Conservation (phyloP, 2,113 vertebrate genomes). For the Cathartes aura region DNA sequence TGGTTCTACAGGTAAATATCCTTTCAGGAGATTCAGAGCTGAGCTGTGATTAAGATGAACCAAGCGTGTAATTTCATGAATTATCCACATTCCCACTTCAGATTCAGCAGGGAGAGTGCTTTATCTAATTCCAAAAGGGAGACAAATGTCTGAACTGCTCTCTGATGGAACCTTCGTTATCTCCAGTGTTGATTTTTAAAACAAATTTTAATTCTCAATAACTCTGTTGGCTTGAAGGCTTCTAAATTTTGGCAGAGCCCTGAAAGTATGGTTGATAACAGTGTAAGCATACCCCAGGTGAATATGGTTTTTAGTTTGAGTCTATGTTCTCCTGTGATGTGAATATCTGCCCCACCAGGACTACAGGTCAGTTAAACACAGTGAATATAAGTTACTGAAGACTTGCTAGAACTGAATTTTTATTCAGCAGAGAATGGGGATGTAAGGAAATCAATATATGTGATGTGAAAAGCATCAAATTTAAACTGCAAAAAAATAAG, state of each 20-base stretch:
- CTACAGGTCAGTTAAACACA: not conserved
- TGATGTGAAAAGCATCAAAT: not conserved
- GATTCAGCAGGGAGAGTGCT: not conserved
- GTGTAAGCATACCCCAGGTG: no score
- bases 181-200: not conserved
- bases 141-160: not conserved
- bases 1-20: conserved; percentile 22
- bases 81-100: not conserved
- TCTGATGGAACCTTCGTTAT: not conserved
- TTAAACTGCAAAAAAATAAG: not conserved
- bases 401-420: not conserved
- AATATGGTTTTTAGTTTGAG: not conserved
- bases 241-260: not conserved
- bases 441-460: not conserved
- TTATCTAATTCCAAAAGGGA: not conserved
- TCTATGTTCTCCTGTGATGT: not conserved
- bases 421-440: not conserved
- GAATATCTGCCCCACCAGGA: not conserved
- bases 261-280: not conserved
- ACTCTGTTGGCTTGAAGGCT: not conserved
- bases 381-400: not conserved
- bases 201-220: not conserved
- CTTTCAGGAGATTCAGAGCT: not conserved
- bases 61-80: not conserved
- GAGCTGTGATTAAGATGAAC: conserved; percentile 1